Conservation (phyloP, 2,888 invertebrate species). For the Nymphalis urticae region DNA sequence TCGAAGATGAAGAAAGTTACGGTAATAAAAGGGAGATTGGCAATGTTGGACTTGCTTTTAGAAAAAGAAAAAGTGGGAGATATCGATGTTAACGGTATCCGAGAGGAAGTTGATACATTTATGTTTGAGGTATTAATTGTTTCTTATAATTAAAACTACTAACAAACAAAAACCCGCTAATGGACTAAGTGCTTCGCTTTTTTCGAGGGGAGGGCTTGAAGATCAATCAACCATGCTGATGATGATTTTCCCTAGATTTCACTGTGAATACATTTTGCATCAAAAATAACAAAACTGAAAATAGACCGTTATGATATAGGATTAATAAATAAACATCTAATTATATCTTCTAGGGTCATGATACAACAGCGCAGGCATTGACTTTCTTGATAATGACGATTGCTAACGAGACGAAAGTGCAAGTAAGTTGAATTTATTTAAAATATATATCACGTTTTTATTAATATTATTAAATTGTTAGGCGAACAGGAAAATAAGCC, state of each 20-base stretch:
- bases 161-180: too few species aligned
- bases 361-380: conserved; percentile 68
- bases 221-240: too few species aligned
- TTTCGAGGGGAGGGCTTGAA: too few species aligned
- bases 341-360: conserved; percentile 65
- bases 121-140: conserved; percentile 83
- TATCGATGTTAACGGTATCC: conserved; percentile 81
- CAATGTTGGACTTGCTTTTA: conserved; percentile 84
- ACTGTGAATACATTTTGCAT: not conserved
- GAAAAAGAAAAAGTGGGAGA: conserved; percentile 79
- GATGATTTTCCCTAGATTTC: not conserved
- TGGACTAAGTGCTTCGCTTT: too few species aligned
- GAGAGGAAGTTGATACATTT: conserved; percentile 87
- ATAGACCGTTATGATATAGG: too few species aligned
- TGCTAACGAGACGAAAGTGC: conserved; percentile 67
- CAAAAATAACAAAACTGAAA: too few species aligned
- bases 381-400: conserved; percentile 64
- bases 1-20: conserved; percentile 44
- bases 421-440: conserved; percentile 48
- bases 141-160: not conserved
- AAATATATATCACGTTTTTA: too few species aligned
- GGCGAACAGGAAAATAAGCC: too few species aligned
- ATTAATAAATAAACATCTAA: too few species aligned
- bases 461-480: too few species aligned
- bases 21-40: conserved; percentile 68